Conservation (phyloP, 2,113 vertebrate genomes). For the Emydocephalus ijimae region DNA sequence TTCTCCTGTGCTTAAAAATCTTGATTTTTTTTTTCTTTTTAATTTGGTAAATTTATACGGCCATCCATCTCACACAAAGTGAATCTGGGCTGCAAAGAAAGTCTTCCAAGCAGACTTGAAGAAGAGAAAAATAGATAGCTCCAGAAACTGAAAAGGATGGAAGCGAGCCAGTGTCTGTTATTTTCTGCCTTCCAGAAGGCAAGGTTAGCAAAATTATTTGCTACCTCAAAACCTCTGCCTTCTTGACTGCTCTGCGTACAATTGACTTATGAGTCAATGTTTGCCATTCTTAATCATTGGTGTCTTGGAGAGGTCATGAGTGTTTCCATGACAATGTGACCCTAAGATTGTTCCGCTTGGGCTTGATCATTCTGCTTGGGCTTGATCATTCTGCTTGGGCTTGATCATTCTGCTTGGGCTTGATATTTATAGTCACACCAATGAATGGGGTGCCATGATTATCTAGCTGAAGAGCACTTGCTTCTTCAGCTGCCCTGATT, state of each 20-base stretch:
- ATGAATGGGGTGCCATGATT: background rate
- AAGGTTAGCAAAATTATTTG: background rate
- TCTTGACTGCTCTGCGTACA: fast-evolving
- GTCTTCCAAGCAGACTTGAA: background rate
- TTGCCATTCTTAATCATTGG: constrained; percentile 41
- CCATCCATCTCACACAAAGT: background rate
- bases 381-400: background rate
- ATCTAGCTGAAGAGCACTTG: background rate
- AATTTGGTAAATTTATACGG: background rate
- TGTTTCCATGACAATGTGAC: constrained; percentile 65
- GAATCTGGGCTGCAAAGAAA: constrained; percentile 6
- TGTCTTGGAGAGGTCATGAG: constrained; percentile 50
- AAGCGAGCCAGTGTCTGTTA: background rate
- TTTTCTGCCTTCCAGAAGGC: background rate
- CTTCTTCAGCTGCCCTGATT: background rate
- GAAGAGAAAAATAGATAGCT: background rate
- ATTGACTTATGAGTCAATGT: background rate
- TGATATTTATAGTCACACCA: background rate
- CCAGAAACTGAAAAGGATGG: background rate
- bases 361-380: background rate
- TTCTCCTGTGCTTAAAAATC: background rate
- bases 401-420: background rate
- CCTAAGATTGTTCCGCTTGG: constrained; percentile 37
- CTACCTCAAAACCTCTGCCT: fast-evolving
- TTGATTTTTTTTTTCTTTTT: background rate